A percentile compares a stretch with the other conserved stretches of the same genome.
Conservation (phyloP, 2,888 invertebrate species). For the Pollenia labialis region DNA sequence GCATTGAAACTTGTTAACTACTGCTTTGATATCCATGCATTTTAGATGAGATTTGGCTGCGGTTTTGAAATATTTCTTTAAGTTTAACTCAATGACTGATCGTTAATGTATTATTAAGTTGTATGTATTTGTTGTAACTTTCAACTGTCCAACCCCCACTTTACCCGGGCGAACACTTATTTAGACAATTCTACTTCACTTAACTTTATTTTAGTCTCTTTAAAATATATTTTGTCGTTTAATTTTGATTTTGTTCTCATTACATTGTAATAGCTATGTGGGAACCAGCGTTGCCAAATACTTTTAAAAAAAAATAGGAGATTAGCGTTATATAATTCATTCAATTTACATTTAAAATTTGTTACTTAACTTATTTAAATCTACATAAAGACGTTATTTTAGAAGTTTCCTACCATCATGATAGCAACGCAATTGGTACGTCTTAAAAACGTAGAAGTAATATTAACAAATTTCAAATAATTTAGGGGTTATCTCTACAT, state of each 20-base stretch:
- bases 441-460: no score
- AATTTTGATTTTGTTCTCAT: constrained; percentile 19
- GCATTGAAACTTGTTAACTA: no score
- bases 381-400: no score
- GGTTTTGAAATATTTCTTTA: constrained; percentile 11
- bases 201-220: not conserved
- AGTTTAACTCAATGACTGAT: constrained; percentile 45
- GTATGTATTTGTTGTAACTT: not conserved
- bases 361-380: no score
- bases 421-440: no score
- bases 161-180: not conserved
- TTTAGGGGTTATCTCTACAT: no score
- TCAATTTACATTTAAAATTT: no score
- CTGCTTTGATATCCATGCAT: constrained; percentile 19
- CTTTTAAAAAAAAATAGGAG: no score
- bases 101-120: constrained; percentile 22
- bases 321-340: no score
- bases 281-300: not conserved
- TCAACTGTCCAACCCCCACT: not conserved
- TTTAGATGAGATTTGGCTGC: not conserved
- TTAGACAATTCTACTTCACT: constrained; percentile 4
- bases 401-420: no score
- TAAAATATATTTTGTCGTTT: not conserved
- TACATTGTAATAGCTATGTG: not conserved
- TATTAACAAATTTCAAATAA: no score